Evolutionary conservation across 1,140 invertebrate species (phyloP).

Genomic region (Diuraphis noxia): DNA sequence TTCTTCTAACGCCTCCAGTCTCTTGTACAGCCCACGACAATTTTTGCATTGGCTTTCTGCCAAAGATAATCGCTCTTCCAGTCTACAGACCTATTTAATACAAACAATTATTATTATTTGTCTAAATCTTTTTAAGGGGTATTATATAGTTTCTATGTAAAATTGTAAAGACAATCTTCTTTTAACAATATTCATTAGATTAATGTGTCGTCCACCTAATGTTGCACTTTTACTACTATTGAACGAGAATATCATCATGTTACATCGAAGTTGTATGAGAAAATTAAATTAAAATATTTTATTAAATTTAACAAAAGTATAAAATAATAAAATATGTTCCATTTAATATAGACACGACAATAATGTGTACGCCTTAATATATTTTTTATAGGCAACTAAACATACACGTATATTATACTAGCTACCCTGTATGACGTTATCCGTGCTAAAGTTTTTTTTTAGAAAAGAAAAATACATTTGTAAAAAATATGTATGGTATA

Average conservation of each 20-base stretch:
- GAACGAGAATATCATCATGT: background rate
- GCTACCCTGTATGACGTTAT: too few relatives aligned
- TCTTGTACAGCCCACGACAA: constrained; percentile 27
- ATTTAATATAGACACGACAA: background rate
- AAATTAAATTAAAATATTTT: background rate
- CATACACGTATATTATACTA: background rate
- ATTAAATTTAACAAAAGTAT: background rate
- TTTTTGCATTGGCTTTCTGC: constrained; percentile 40
- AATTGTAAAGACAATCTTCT: background rate
- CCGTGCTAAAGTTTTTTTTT: too few relatives aligned
- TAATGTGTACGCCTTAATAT: background rate
- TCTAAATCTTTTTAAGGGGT: background rate
- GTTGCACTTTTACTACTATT: background rate
- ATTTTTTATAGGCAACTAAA: background rate
- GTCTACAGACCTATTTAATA: constrained; percentile 12
- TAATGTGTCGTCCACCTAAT: background rate
- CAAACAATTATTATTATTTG: background rate
- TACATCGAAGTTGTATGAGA: background rate
- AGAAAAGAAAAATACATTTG: too few relatives aligned
- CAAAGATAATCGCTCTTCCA: constrained; percentile 37
- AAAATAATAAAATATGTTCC: background rate
- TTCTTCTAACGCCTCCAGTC: constrained; percentile 28
- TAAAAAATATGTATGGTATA: too few relatives aligned
- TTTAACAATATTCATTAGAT: background rate
- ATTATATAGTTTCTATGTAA: too few relatives aligned